phyloP scores from a whole-genome alignment of 2,113 vertebrate species.

The Catharus bicknelli region DNA sequence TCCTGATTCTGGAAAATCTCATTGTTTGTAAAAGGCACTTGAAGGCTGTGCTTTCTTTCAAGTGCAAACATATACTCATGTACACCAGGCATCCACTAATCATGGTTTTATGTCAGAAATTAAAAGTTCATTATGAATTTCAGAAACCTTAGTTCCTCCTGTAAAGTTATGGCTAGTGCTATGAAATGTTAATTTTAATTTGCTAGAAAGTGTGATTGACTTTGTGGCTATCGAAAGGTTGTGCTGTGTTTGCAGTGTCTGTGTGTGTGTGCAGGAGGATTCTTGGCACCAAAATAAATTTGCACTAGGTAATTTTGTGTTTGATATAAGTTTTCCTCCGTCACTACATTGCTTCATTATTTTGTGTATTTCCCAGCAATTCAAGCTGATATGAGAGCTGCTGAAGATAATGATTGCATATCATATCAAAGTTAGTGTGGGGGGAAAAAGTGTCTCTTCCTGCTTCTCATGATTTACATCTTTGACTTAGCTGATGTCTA shows the following conservation, averaged over 20 bases:
- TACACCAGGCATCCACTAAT: not conserved
- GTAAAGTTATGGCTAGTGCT: not conserved
- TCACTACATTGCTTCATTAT: not conserved
- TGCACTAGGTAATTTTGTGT: not conserved
- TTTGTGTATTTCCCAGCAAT: not conserved
- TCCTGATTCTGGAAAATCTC: slow-evolving; percentile 14
- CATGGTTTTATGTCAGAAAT: not conserved
- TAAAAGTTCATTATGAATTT: not conserved
- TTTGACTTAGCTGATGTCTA: not conserved
- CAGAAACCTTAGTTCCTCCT: not conserved
- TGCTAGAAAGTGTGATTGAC: not conserved
- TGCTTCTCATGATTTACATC: not conserved
- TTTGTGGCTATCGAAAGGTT: not conserved
- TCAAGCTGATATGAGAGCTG: not conserved
- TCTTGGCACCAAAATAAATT: not conserved
- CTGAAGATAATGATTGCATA: not conserved
- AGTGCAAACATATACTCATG: not conserved
- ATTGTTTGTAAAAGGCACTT: slow-evolving; percentile 13
- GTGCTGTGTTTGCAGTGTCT: not conserved
- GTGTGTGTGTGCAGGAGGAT: not conserved
- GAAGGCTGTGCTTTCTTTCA: not conserved
- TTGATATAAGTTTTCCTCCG: not conserved
- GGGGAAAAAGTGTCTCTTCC: not conserved
- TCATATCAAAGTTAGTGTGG: not conserved
- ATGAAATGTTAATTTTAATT: not conserved